A percentile compares a stretch with the other conserved stretches of the same genome.
Conservation (phyloP, 2,113 vertebrate species). For the Lagopus muta region DNA sequence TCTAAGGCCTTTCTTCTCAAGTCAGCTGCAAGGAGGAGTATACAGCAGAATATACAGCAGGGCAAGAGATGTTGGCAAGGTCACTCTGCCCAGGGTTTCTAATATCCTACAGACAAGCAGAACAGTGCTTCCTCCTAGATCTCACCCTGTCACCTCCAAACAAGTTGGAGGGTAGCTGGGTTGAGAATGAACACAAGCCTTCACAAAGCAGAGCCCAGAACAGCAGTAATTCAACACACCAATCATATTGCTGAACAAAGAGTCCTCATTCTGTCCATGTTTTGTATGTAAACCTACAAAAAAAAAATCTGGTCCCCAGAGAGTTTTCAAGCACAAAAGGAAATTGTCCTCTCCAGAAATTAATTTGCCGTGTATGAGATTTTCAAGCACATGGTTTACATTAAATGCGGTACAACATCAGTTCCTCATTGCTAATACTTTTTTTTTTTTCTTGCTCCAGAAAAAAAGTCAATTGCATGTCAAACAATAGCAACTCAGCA, state of each 20-base stretch:
- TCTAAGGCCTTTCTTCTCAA: neutral
- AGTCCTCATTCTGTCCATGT: neutral
- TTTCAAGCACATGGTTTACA: neutral
- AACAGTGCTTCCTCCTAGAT: neutral
- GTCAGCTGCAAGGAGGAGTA: neutral
- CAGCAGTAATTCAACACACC: neutral
- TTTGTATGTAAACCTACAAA: neutral
- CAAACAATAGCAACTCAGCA: neutral
- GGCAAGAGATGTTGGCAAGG: neutral
- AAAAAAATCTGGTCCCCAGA: neutral
- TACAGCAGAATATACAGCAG: accelerated
- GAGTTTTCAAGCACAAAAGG: neutral
- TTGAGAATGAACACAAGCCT: neutral
- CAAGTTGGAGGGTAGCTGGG: neutral
- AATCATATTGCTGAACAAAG: accelerated
- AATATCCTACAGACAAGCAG: neutral
- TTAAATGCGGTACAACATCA: neutral
- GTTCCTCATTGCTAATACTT: neutral
- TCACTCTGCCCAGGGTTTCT: neutral
- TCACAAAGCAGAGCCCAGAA: neutral
- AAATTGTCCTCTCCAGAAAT: neutral
- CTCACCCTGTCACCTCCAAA: neutral
- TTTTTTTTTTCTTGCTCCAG: neutral
- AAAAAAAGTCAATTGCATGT: neutral
- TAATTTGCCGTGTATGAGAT: neutral